Percentiles rank a stretch among this genome's conserved stretches.
phyloP scores from a whole-genome alignment of 2,888 invertebrate species.

The Callyntrura guangdongensis region DNA sequence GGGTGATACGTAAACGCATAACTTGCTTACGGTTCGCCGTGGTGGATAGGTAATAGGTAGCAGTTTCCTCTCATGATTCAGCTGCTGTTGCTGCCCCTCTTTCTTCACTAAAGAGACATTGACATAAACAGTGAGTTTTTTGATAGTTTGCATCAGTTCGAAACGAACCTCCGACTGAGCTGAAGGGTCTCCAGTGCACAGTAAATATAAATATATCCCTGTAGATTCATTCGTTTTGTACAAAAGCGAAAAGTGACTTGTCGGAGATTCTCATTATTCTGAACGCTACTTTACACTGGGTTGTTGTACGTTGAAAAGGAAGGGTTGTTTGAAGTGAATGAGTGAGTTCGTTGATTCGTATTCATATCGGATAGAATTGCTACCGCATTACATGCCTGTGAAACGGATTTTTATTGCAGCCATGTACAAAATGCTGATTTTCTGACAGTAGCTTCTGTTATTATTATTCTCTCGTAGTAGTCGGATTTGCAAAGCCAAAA shows the following conservation, averaged over 20 bases:
- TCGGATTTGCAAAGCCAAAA: constrained; percentile 16
- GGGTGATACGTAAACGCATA: background rate
- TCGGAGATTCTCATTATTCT: background rate
- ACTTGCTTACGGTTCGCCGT: constrained; percentile 7
- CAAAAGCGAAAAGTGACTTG: constrained; percentile 25
- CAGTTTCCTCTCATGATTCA: constrained; percentile 44
- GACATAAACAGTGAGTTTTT: constrained; percentile 68
- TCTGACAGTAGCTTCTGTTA: background rate
- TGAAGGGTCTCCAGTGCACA: constrained; percentile 74
- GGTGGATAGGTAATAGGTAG: constrained; percentile 33
- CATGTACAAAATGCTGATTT: constrained; percentile 10
- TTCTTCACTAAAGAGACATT: constrained; percentile 56
- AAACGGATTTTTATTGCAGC: constrained; percentile 11
- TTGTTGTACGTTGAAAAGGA: background rate
- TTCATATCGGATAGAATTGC: constrained; percentile 15
- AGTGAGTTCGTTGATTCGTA: constrained; percentile 55
- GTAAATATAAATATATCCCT: constrained; percentile 52
- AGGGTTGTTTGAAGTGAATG: background rate
- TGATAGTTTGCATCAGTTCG: constrained; percentile 64
- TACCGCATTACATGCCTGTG: constrained; percentile 3
- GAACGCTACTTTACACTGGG: background rate
- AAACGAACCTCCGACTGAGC: constrained; percentile 64
- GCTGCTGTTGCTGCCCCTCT: constrained; percentile 22
- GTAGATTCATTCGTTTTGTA: constrained; percentile 35
- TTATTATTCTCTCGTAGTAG: background rate